A percentile compares a stretch with the other conserved stretches of the same genome.
Evolutionary conservation across 2,888 invertebrate species (phyloP).

Genomic region (Cephus pygmeus): DNA sequence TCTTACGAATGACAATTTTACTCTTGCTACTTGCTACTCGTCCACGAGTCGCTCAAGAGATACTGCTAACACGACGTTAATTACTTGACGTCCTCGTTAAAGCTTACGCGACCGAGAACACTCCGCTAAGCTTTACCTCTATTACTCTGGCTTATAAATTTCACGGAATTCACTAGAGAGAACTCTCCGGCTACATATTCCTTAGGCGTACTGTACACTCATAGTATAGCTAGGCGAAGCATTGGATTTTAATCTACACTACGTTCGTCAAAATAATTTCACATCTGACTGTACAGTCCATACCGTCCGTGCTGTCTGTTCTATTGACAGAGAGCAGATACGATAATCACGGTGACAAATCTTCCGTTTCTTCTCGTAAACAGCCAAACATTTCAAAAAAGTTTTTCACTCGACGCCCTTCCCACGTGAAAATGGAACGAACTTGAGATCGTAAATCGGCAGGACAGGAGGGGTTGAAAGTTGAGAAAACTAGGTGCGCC

Average conservation of each 20-base stretch:
- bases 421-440: neutral
- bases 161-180: neutral
- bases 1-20: neutral
- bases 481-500: neutral
- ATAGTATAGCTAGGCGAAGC: neutral
- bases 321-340: neutral
- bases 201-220: neutral
- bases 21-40: neutral
- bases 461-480: neutral
- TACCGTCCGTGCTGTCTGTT: neutral
- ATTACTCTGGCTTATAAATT: neutral
- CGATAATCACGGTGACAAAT: neutral
- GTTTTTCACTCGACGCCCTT: neutral
- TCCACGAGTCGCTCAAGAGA: neutral
- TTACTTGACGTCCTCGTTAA: constrained; percentile 42
- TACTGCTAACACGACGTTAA: constrained; percentile 49
- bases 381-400: neutral
- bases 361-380: neutral
- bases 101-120: constrained; percentile 22
- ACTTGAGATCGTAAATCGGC: neutral
- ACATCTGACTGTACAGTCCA: neutral
- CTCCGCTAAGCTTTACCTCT: neutral
- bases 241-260: neutral
- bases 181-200: neutral
- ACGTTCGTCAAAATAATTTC: neutral